Percentiles rank a stretch among this genome's conserved stretches.
These are phyloP conservation scores for Pasiphila rectangulata DNA, from an alignment of 2,888 invertebrate genomes.

Conservation along the genomic window DNA sequence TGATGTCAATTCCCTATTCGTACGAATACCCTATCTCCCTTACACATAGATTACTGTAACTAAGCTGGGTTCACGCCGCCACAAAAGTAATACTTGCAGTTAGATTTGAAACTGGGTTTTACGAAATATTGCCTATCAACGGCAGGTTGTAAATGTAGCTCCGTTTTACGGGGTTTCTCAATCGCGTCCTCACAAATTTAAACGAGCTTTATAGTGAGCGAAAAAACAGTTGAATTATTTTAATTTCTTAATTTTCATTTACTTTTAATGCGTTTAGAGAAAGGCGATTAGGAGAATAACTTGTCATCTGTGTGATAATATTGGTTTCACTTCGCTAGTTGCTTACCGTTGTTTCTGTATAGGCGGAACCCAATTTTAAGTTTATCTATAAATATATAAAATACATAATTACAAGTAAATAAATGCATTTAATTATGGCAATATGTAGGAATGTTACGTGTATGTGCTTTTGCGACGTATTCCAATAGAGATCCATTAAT, in stretches of 20 bases:
- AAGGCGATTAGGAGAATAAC: too few species aligned
- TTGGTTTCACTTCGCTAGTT: too few species aligned
- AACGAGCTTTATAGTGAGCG: too few species aligned
- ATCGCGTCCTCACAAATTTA: too few species aligned
- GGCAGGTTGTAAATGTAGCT: too few species aligned
- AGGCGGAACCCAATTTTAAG: conserved; percentile 37
- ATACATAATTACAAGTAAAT: conserved; percentile 51
- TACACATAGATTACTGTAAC: conserved; percentile 26
- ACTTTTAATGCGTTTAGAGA: too few species aligned
- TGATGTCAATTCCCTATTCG: conserved; percentile 68
- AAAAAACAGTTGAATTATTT: too few species aligned
- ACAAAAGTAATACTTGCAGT: background rate
- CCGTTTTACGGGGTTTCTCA: too few species aligned
- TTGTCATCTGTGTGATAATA: too few species aligned
- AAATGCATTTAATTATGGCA: conserved; percentile 72
- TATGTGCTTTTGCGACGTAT: conserved; percentile 23
- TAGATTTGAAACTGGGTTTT: conserved; percentile 10
- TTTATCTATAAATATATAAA: conserved; percentile 36
- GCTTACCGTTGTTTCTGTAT: background rate
- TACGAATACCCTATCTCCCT: conserved; percentile 62
- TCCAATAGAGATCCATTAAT: background rate
- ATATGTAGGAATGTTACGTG: conserved; percentile 58
- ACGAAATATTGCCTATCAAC: too few species aligned
- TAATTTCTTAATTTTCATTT: too few species aligned
- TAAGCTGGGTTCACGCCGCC: conserved; percentile 9